Conservation (phyloP, 2,888 invertebrate genomes). For the Bembecia ichneumoniformis region DNA sequence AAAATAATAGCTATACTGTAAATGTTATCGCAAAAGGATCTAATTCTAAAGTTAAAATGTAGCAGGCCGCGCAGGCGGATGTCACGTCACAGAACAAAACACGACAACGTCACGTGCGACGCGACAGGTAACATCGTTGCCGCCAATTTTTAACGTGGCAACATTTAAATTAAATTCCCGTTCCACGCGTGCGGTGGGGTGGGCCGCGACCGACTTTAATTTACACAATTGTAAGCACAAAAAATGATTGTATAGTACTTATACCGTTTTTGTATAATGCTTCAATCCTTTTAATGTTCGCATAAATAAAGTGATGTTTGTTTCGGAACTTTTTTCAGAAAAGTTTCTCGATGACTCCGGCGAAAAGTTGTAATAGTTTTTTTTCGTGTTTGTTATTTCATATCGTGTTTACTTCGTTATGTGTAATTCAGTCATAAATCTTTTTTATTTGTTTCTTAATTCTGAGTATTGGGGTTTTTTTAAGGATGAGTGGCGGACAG, state of each 20-base stretch:
- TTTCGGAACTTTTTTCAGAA: background rate
- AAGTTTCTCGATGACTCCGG: background rate
- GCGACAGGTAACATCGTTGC: conserved; percentile 51
- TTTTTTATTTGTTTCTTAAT: too few relatives aligned
- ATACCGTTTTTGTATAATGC: conserved; percentile 16
- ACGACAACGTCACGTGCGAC: conserved; percentile 14
- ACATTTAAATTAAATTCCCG: conserved; percentile 64
- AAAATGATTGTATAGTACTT: conserved; percentile 49
- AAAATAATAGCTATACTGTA: too few relatives aligned
- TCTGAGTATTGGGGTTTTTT: too few relatives aligned
- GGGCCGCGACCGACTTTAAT: conserved; percentile 33
- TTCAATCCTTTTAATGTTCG: background rate
- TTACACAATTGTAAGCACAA: conserved; percentile 48
- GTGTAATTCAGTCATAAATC: too few relatives aligned
- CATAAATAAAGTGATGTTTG: background rate
- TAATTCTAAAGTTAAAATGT: background rate
- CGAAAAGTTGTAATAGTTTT: background rate
- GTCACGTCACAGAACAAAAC: conserved; percentile 1
- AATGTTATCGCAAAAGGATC: background rate
- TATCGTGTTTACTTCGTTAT: background rate
- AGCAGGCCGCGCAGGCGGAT: background rate
- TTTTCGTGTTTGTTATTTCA: background rate
- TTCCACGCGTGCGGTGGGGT: conserved; percentile 16
- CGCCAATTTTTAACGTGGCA: conserved; percentile 55
- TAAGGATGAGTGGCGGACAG: too few relatives aligned